Conservation (phyloP, 1,140 invertebrate genomes). For the Aphaenogaster floridana region DNA sequence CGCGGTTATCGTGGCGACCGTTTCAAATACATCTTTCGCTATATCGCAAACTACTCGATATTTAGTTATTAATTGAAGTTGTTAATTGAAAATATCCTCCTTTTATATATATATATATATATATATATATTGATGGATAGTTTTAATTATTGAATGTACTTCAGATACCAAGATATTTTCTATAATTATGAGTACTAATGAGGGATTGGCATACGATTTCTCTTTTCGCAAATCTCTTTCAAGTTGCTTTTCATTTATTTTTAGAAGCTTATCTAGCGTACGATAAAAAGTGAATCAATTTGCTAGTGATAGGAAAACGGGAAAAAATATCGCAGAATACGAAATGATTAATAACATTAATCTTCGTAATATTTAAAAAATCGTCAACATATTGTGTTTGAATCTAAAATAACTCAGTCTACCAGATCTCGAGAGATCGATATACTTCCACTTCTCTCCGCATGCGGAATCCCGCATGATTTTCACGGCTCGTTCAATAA, state of each 20-base stretch:
- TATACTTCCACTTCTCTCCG: not conserved
- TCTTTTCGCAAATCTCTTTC: not conserved
- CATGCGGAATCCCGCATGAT: slow-evolving; percentile 41
- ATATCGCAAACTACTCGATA: not conserved
- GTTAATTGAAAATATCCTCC: not conserved
- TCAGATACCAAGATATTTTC: not conserved
- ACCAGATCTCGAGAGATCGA: not conserved
- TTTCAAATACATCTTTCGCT: not conserved
- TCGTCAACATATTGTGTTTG: not conserved
- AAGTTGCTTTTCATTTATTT: not conserved
- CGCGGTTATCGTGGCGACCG: not conserved
- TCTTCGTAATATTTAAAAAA: not conserved
- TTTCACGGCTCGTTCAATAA: slow-evolving; percentile 60
- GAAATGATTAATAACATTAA: not conserved
- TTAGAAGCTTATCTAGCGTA: not conserved
- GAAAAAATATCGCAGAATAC: not conserved
- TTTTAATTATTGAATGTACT: not conserved
- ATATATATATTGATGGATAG: not conserved
- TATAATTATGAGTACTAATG: not conserved
- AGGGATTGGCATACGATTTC: not conserved
- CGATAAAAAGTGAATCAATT: not conserved
- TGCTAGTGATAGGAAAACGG: not conserved
- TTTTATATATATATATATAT: not conserved
- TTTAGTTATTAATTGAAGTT: not conserved
- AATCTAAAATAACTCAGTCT: not conserved